Evolutionary conservation across 92 coral and sea anemone genomes (phyloP).

Genomic region (Palythoa caribaeorum): DNA sequence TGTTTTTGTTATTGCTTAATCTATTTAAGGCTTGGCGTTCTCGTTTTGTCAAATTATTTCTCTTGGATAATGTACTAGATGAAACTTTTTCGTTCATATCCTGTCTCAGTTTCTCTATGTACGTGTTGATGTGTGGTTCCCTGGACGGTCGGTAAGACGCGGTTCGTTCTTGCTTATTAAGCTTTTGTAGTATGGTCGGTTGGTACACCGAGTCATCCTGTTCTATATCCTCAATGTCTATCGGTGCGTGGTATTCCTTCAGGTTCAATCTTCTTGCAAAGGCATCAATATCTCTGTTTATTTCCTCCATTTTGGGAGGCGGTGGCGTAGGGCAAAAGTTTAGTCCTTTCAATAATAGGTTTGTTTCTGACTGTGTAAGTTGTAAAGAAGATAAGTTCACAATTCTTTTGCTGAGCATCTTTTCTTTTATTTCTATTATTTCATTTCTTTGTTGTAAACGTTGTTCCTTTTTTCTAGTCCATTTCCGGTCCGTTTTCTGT

Average conservation of each 20-base stretch:
- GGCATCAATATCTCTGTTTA: conserved; percentile 41
- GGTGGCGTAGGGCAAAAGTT: conserved; percentile 4
- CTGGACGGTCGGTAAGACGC: not conserved
- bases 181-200: conserved; percentile 24
- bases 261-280: conserved; percentile 18
- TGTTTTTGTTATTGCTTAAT: no score
- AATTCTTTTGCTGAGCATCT: not conserved
- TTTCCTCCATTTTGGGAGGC: conserved; percentile 13
- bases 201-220: conserved; percentile 21
- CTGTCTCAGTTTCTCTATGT: no score
- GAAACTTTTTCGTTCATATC: no score
- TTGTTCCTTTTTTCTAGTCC: conserved; percentile 14
- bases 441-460: conserved; percentile 18
- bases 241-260: not conserved
- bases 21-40: no score
- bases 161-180: conserved; percentile 19
- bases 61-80: conserved; percentile 1
- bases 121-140: not conserved
- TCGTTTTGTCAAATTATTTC: not conserved
- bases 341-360: conserved; percentile 25
- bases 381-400: conserved; percentile 40
- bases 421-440: not conserved
- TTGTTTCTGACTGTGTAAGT: conserved; percentile 50
- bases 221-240: conserved; percentile 36
- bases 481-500: conserved; percentile 4